Evolutionary conservation across 2,113 vertebrate species (phyloP), one percentile per base, ranked within the genome.

Genomic region (Cynopterus brachyotis): DNA sequence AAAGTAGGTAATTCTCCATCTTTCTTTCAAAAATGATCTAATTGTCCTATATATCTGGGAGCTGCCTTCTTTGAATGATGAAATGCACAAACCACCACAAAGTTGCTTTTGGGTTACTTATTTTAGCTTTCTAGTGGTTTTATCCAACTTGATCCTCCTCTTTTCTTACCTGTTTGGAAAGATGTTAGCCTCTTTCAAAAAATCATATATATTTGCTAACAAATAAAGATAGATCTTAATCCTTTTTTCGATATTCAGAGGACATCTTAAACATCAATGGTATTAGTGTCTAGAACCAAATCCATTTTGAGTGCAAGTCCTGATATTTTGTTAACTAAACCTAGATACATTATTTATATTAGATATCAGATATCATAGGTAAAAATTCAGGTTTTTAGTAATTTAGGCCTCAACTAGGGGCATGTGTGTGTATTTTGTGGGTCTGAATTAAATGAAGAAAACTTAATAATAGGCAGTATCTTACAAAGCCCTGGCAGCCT

Each of bases 291-390:
- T 85, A 64, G 76, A 95, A 93, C 28, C 84, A 70, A 94, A 94
- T 95, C 28, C 37, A 64, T 78, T 91, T 89, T 81, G 47, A 94
- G 40, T 59, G 16, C 40, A 72, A 91, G 28, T 94, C 78, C 72
- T 20, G 7, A 16, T 67, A 66, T 79, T 89, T 94, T 64, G 37
- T 85, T 94, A 89, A 69, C 35, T 94, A 89, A 93, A 95, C 93
- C 12, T 88, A 60, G 60, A 40, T 17, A 20, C 10, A 66, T 82
- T 90, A 88, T 92, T 92, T 94, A 72, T 84, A 32, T 87, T 72
- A 79, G 93, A 13, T 47, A 83, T 70, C n/a, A 45, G 72, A 35
- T 57, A 78, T 13, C 47, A 5, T 80, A 11, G 40, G 22, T 66
- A 17, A 62, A 79, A 79, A 67, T 89, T 84, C 17, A 45, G 26